A percentile compares a stretch with the other conserved stretches of the same genome.
Conservation (phyloP, 2,888 invertebrate genomes). For the Drosophila histrio region DNA sequence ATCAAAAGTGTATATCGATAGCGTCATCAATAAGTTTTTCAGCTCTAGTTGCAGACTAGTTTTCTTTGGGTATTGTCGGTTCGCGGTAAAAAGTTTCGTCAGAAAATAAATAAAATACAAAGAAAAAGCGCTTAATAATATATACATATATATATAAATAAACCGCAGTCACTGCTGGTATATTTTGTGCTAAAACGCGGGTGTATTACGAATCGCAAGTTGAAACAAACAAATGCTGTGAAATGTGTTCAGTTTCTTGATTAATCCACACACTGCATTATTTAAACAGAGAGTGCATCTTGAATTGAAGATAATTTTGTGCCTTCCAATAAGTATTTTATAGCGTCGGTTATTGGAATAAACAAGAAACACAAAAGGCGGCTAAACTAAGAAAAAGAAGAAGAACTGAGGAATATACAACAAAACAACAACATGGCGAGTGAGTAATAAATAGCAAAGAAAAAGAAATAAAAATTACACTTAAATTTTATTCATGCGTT, state of each 20-base stretch:
- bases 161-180: slow-evolving; percentile 3
- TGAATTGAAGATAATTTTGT: slow-evolving; percentile 31
- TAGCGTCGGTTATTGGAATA: slow-evolving; percentile 15
- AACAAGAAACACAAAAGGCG: slow-evolving; percentile 34
- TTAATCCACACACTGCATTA: slow-evolving; percentile 42
- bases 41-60: slow-evolving; percentile 48
- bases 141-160: slow-evolving; percentile 1
- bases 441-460: slow-evolving; percentile 69
- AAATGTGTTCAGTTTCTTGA: slow-evolving; percentile 67
- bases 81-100: slow-evolving; percentile 12
- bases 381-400: slow-evolving; percentile 37
- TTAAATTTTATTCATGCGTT: slow-evolving; percentile 22
- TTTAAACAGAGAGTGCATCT: slow-evolving; percentile 42
- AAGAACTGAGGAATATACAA: slow-evolving; percentile 11
- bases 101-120: slow-evolving; percentile 5
- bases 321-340: slow-evolving; percentile 38
- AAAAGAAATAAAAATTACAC: slow-evolving; percentile 37
- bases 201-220: neutral
- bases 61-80: slow-evolving; percentile 37
- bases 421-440: slow-evolving; percentile 74
- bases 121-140: slow-evolving; percentile 17
- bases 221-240: slow-evolving; percentile 39
- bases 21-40: neutral
- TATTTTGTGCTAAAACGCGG: slow-evolving; percentile 19
- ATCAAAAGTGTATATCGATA: neutral